A percentile compares a stretch with the other conserved stretches of the same genome.
Evolutionary conservation across 2,797 vertebrate species (phyloP).

Genomic region (Staurois parvus): DNA sequence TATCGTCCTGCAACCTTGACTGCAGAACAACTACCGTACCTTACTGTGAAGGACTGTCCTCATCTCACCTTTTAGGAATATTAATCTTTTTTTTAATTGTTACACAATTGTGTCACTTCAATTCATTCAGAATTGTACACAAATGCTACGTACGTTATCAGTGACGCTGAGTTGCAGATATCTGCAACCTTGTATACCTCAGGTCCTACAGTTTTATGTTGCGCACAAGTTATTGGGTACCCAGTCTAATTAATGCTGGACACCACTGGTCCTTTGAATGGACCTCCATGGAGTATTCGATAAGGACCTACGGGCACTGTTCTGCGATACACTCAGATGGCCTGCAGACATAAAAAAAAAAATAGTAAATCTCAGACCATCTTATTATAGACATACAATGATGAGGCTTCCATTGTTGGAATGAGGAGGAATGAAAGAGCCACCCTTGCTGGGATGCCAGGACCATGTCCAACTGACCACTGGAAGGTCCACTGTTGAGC

Average conservation of each 20-base stretch:
- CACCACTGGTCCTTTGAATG: not conserved
- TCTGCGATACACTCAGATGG: too few relatives aligned
- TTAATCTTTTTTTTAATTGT: constrained; percentile 8
- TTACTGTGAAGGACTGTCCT: constrained; percentile 7
- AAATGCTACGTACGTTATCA: not conserved
- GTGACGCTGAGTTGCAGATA: not conserved
- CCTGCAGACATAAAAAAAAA: too few relatives aligned
- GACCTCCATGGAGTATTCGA: too few relatives aligned
- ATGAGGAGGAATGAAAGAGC: too few relatives aligned
- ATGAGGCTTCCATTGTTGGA: too few relatives aligned
- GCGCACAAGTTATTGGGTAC: not conserved
- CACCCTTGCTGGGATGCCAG: too few relatives aligned
- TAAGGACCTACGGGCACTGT: not conserved
- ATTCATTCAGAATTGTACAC: constrained; percentile 22
- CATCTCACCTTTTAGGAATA: not conserved
- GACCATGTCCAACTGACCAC: too few relatives aligned
- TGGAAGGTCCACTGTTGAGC: too few relatives aligned
- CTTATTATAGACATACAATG: too few relatives aligned
- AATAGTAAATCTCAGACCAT: too few relatives aligned
- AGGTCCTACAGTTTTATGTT: not conserved
- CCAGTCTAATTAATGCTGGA: not conserved
- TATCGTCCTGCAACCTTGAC: not conserved
- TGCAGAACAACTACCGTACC: constrained; percentile 7
- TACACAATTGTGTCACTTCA: constrained; percentile 20
- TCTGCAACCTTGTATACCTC: constrained; percentile 16